Conservation (phyloP, 2,797 vertebrate genomes). For the Epinephelus coioides region DNA sequence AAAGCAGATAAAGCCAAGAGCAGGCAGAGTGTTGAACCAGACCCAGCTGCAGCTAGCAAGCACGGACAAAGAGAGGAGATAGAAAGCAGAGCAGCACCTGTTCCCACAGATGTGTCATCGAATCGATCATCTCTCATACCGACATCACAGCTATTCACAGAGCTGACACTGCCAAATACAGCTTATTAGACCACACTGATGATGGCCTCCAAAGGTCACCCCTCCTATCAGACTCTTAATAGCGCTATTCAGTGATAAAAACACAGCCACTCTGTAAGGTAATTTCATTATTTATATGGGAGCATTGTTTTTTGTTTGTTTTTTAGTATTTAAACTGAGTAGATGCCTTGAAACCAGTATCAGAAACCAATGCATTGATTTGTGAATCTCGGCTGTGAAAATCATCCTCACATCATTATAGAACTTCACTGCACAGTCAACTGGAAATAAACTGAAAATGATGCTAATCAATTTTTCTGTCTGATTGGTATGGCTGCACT, state of each 20-base stretch:
- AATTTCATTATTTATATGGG: constrained; percentile 15
- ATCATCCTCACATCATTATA: constrained; percentile 9
- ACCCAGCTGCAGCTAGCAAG: constrained; percentile 66
- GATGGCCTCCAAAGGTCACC: constrained; percentile 62
- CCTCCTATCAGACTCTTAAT: constrained; percentile 34
- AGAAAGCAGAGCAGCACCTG: constrained; percentile 71
- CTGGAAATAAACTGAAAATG: constrained; percentile 15
- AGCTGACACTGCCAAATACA: constrained; percentile 65
- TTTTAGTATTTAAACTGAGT: constrained; percentile 24
- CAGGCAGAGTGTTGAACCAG: constrained; percentile 64
- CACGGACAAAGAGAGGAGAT: constrained; percentile 54
- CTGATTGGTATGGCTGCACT: neutral
- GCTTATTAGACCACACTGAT: constrained; percentile 55
- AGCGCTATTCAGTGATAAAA: constrained; percentile 34
- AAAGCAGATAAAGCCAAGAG: constrained; percentile 68
- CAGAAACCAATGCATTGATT: constrained; percentile 24
- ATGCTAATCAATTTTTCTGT: constrained; percentile 3
- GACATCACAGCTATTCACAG: constrained; percentile 75
- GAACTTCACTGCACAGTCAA: constrained; percentile 13
- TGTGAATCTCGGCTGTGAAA: constrained; percentile 25
- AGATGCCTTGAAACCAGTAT: constrained; percentile 20
- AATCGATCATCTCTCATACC: constrained; percentile 78
- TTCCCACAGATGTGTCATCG: constrained; percentile 76
- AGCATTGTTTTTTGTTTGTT: neutral
- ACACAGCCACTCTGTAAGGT: constrained; percentile 20